These are phyloP conservation scores for Dicranocentrus wangi DNA, from an alignment of 2,888 invertebrate genomes.

Conservation along the genomic window DNA sequence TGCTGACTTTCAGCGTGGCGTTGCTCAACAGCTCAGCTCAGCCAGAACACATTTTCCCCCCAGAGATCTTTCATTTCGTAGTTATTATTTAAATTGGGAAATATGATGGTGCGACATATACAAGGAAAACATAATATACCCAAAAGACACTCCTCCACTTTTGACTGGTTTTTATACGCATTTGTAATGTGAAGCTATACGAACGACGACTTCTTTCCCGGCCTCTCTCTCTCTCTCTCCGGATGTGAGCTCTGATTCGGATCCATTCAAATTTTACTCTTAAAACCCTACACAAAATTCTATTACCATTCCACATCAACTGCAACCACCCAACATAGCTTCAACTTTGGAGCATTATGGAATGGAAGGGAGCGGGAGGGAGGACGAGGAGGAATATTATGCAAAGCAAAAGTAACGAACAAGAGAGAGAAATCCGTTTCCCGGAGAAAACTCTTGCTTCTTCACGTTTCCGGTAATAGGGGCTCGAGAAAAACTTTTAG, in stretches of 20 bases:
- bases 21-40: constrained; percentile 13
- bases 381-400: constrained; percentile 21
- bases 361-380: too few species aligned
- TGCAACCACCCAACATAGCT: too few species aligned
- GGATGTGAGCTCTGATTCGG: constrained; percentile 59
- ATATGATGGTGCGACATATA: constrained; percentile 57
- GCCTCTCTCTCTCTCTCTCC: constrained; percentile 49
- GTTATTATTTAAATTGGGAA: constrained; percentile 67
- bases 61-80: constrained; percentile 57
- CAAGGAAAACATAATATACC: constrained; percentile 9
- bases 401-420: constrained; percentile 23
- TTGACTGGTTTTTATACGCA: constrained; percentile 15
- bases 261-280: constrained; percentile 48
- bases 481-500: too few species aligned
- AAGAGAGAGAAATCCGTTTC: constrained; percentile 48
- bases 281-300: too few species aligned
- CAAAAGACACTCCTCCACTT: neutral
- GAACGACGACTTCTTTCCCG: too few species aligned
- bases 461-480: constrained; percentile 48
- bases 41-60: constrained; percentile 49
- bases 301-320: too few species aligned
- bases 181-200: constrained; percentile 50
- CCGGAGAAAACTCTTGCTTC: constrained; percentile 48
- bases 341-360: too few species aligned
- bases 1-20: too few species aligned